These are phyloP conservation scores for Nasonia vitripennis DNA, from an alignment of 1,140 invertebrate species.

Conservation along the genomic window DNA sequence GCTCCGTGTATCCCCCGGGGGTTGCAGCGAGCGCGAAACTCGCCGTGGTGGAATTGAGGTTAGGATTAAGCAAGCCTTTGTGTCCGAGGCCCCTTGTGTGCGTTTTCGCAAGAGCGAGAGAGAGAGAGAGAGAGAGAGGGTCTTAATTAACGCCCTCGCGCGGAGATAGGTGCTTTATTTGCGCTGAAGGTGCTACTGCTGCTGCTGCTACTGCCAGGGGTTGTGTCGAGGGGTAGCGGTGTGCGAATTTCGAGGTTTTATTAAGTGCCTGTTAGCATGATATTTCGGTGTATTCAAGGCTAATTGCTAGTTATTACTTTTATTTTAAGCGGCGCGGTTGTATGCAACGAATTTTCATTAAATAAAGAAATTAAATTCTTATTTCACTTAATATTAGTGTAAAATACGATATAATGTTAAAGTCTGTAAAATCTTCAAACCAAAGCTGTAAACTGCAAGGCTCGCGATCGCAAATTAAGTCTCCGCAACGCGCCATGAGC, in stretches of 20 bases:
- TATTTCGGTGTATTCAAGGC: no score
- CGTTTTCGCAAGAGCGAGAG: not conserved
- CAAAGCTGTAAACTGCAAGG: not conserved
- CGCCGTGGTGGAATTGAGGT: no score
- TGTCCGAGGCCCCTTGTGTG: not conserved
- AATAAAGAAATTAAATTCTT: no score
- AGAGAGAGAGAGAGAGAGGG: not conserved
- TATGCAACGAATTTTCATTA: no score
- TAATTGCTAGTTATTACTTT: no score
- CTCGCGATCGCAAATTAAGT: not conserved
- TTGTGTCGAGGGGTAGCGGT: no score
- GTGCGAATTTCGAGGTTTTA: not conserved
- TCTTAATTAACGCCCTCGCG: slow-evolving; percentile 1
- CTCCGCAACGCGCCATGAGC: not conserved
- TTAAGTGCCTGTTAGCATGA: not conserved
- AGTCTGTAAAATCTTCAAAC: no score
- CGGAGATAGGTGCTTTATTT: not conserved
- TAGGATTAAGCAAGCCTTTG: not conserved
- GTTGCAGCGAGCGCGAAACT: no score
- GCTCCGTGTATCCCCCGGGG: not conserved
- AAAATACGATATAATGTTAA: no score
- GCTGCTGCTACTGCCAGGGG: not conserved
- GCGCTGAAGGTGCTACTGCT: not conserved
- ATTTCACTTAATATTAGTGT: no score
- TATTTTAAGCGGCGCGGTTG: no score